A percentile compares a stretch with the other conserved stretches of the same genome.
These are phyloP conservation scores for Neosalanx taihuensis DNA, from an alignment of 2,797 vertebrate species.

Conservation along the genomic window DNA sequence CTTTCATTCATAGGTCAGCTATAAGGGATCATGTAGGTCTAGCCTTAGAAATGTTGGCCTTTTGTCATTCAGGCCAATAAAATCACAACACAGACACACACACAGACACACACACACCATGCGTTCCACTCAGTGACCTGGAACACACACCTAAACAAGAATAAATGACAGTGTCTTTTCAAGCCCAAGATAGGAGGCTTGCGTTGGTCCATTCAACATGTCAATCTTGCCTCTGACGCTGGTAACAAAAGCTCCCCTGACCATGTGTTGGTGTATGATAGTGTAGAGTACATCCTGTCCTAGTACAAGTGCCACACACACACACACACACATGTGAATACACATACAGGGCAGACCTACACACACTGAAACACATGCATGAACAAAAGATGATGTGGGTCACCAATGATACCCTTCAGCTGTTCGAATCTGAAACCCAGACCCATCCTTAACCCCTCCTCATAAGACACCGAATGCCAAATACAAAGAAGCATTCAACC, in stretches of 20 bases:
- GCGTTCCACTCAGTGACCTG: neutral
- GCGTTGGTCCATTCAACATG: constrained; percentile 57
- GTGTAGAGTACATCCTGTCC: constrained; percentile 42
- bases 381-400: neutral
- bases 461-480: too few relatives aligned
- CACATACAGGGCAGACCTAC: constrained; percentile 15
- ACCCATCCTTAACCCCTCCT: neutral
- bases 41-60: neutral
- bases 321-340: neutral
- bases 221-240: constrained; percentile 59
- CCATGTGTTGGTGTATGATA: constrained; percentile 67
- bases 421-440: too few relatives aligned
- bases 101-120: constrained; percentile 15
- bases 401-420: neutral
- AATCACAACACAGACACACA: constrained; percentile 11
- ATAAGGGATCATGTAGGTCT: neutral
- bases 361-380: constrained; percentile 6
- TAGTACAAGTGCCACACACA: constrained; percentile 25
- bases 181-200: constrained; percentile 49
- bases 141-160: constrained; percentile 70
- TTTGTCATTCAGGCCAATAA: neutral
- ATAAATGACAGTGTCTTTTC: constrained; percentile 42
- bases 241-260: constrained; percentile 62
- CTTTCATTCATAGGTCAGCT: neutral
- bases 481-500: too few relatives aligned